Evolutionary conservation across 2,888 invertebrate genomes (phyloP), one percentile per base, ranked within the genome.

Genomic region (Hetaerina titia): DNA sequence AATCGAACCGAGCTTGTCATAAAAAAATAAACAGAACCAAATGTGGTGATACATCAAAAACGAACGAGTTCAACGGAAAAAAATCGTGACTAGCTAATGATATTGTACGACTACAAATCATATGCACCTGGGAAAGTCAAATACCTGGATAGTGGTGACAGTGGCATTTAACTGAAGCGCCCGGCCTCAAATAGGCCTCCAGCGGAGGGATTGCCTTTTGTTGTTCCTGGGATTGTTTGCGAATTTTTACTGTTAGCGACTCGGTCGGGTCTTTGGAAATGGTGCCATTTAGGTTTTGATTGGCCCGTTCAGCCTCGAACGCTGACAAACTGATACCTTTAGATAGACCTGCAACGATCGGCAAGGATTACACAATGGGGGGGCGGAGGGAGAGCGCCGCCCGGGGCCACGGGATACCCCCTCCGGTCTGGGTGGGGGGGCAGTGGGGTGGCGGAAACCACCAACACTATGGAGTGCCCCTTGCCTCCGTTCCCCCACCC

Each of bases 261-360:
- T 98, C 99, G 15, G 98, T 98, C 95, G 98, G 98, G 95, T 98
- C 98, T 96, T 98, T 98, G 89, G 99, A 99, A 96, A 98, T 98
- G 96, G 98, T 98, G 96, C 99, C 99, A 96, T 99, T 98, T 96
- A 99, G 97, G 97, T 98, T 98, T 97, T 98, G 98, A 96, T 99
- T 99, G 95, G 99, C 99, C 95, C 98, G 97, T 97, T 99, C 99
- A 5, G 99, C 99, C 97, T 99, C 99, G 96, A 98, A 97, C 99
- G 98, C 97, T 99, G 98, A 97, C 99, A 99, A 99, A 87, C 99
- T 99, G 96, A 99, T 99, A 96, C 99, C 99, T 97, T 99, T 98
- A 95, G 99, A 99, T 96, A 99, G 98, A 95, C 99, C 99, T 97
- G 98, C 97, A 96, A 95, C 64, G 74, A 81, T 89, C 92, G 92